Percentiles rank a stretch among this genome's conserved stretches.
Evolutionary conservation across 2,888 invertebrate species (phyloP).

Genomic region (Ichneumon xanthorius): DNA sequence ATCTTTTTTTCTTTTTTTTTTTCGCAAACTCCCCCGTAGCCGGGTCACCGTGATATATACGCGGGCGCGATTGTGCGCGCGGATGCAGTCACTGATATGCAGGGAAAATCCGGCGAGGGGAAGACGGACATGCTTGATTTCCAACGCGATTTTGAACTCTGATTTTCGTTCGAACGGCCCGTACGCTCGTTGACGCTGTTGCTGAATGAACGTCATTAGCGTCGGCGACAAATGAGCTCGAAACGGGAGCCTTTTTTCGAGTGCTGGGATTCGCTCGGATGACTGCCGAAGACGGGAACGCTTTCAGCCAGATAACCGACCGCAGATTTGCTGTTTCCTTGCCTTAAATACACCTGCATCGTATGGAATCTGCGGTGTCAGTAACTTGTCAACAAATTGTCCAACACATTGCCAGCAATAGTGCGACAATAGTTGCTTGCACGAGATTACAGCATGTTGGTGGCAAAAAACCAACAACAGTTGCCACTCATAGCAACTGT

Average conservation of each 20-base stretch:
- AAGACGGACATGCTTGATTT: neutral
- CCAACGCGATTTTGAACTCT: constrained; percentile 9
- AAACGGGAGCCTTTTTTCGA: neutral
- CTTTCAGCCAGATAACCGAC: neutral
- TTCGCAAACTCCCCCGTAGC: constrained; percentile 20
- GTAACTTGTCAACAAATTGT: too few species aligned
- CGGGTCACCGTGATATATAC: neutral
- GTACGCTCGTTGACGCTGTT: neutral
- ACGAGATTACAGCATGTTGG: too few species aligned
- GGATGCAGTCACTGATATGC: neutral
- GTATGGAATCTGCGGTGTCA: too few species aligned
- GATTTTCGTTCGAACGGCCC: constrained; percentile 20
- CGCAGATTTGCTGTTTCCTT: too few species aligned
- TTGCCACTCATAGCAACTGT: too few species aligned
- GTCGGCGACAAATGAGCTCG: neutral
- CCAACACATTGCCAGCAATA: too few species aligned
- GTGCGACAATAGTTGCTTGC: too few species aligned
- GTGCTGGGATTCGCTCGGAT: neutral
- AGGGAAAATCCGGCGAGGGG: neutral
- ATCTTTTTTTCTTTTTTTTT: constrained; percentile 23
- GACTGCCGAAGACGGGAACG: neutral
- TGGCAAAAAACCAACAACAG: too few species aligned
- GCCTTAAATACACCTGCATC: too few species aligned
- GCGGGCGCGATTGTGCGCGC: neutral
- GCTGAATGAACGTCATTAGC: constrained; percentile 9